phyloP scores from a whole-genome alignment of 2,888 invertebrate species.

The Maniola hyperantus region DNA sequence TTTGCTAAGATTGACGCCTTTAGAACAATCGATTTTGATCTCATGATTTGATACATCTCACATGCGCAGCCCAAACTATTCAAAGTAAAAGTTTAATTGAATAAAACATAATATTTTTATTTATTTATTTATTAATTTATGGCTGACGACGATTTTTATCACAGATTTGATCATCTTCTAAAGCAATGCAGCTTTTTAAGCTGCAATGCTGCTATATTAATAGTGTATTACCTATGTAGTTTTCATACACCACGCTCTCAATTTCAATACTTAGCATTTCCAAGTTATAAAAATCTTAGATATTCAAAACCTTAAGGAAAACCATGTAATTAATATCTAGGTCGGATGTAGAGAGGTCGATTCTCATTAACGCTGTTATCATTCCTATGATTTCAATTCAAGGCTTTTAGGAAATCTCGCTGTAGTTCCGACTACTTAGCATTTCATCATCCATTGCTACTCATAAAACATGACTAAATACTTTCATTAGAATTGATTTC shows the following conservation, averaged over 20 bases:
- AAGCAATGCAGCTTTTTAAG: not conserved
- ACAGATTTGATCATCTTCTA: not conserved
- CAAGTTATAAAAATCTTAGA: not conserved
- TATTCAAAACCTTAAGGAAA: constrained; percentile 39
- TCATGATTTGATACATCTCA: not conserved
- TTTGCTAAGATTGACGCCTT: not conserved
- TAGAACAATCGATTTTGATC: not conserved
- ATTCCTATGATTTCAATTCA: constrained; percentile 63
- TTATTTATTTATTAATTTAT: not conserved
- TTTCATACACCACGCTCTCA: not conserved
- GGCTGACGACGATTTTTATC: not conserved
- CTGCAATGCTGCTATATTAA: not conserved
- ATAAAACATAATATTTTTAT: too few relatives aligned
- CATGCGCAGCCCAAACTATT: not conserved
- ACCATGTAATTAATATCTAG: constrained; percentile 58
- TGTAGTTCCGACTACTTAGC: constrained; percentile 31
- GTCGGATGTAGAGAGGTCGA: constrained; percentile 76
- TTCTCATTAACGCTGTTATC: constrained; percentile 72
- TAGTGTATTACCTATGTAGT: too few relatives aligned
- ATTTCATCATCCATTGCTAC: constrained; percentile 23
- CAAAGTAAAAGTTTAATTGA: not conserved
- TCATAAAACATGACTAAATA: constrained; percentile 12
- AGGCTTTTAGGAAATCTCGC: constrained; percentile 65
- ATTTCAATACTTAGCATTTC: not conserved
- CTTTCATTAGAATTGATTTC: constrained; percentile 19